Conservation (phyloP, 2,888 invertebrate genomes). For the Tricholauxania praeusta region DNA sequence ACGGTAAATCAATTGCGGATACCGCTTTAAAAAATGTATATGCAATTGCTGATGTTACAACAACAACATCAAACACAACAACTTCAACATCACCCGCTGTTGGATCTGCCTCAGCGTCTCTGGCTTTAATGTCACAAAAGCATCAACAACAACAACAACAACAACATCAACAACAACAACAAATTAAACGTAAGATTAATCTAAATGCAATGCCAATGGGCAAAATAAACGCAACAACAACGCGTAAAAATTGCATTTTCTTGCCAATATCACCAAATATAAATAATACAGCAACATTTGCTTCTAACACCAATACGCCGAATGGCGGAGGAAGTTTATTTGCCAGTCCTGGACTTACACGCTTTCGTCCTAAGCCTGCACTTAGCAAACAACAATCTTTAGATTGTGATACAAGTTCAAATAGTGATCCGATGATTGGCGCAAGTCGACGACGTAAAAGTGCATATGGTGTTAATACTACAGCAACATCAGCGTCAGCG, state of each 20-base stretch:
- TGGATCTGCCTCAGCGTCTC: conserved; percentile 68
- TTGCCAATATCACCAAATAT: conserved; percentile 83
- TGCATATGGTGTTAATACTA: conserved; percentile 51
- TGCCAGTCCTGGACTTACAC: conserved; percentile 84
- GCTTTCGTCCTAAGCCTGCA: conserved; percentile 74
- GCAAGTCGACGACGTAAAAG: conserved; percentile 57
- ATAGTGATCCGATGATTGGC: conserved; percentile 64
- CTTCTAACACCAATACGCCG: conserved; percentile 16
- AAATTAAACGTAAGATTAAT: conserved; percentile 64
- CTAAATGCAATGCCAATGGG: conserved; percentile 57
- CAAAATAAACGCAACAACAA: conserved; percentile 76
- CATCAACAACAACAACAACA: conserved; percentile 60
- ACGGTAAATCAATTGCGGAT: conserved; percentile 11
- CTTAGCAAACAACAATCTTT: conserved; percentile 63
- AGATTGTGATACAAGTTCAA: conserved; percentile 53
- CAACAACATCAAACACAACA: conserved; percentile 37
- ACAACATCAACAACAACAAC: conserved; percentile 51
- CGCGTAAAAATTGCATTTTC: conserved; percentile 83
- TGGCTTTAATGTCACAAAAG: conserved; percentile 67
- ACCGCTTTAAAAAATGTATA: conserved; percentile 14
- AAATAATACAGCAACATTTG: conserved; percentile 43
- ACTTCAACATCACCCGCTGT: conserved; percentile 52
- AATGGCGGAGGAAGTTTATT: conserved; percentile 67
- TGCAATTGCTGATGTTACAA: conserved; percentile 31
- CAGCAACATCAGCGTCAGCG: conserved; percentile 70